Evolutionary conservation across 2,113 vertebrate species (phyloP).

Genomic region (Ciconia stormi): DNA sequence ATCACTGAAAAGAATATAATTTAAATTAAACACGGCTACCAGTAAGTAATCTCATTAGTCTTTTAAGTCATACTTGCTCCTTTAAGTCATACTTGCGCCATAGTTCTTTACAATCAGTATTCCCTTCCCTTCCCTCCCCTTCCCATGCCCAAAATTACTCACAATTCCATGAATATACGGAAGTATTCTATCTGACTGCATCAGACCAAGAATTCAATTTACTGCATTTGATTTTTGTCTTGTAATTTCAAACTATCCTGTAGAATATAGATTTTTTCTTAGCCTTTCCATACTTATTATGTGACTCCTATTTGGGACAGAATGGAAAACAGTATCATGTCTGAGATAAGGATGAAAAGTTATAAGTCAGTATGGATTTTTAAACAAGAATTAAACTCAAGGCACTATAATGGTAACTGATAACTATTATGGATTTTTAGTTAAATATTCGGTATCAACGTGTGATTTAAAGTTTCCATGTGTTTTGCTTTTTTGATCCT

Average conservation of each 20-base stretch:
- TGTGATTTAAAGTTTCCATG: background rate
- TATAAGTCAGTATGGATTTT: background rate
- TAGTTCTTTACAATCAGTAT: background rate
- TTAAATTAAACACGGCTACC: background rate
- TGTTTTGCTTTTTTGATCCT: background rate
- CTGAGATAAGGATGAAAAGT: background rate
- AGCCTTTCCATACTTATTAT: background rate
- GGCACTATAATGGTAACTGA: background rate
- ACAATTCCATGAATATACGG: background rate
- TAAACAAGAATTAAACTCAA: background rate
- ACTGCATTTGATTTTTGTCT: background rate
- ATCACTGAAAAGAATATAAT: background rate
- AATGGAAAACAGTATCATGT: background rate
- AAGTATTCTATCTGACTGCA: background rate
- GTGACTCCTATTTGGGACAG: background rate
- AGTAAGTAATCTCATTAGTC: background rate
- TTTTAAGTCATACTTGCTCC: background rate
- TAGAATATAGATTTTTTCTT: background rate
- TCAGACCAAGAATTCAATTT: background rate
- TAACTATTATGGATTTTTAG: background rate
- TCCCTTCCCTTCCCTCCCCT: background rate
- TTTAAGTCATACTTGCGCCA: background rate
- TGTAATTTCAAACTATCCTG: background rate
- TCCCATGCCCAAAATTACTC: background rate
- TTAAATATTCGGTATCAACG: background rate